These are phyloP conservation scores for Epizoanthus stellaris DNA, from an alignment of 92 coral and sea anemone species.

Conservation along the genomic window DNA sequence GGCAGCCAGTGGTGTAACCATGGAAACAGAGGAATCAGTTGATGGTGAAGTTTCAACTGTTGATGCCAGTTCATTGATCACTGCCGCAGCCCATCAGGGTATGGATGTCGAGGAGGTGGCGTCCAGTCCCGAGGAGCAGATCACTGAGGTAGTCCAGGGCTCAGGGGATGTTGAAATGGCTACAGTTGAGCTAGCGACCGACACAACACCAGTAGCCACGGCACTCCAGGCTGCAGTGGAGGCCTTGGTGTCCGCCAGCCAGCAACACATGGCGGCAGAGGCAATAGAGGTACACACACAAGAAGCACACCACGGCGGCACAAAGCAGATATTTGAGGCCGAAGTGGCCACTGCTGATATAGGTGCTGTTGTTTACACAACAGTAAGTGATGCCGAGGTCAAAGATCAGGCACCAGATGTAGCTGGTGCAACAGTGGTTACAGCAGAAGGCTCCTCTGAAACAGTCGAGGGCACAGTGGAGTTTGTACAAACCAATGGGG, in stretches of 20 bases:
- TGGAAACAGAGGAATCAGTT: slow-evolving; percentile 83
- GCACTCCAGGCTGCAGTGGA: slow-evolving; percentile 94
- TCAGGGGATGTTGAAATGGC: slow-evolving; percentile 92
- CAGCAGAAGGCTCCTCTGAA: slow-evolving; percentile 17
- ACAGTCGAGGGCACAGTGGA: slow-evolving; percentile 34
- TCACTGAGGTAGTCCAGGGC: slow-evolving; percentile 73
- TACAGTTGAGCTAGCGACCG: slow-evolving; percentile 84
- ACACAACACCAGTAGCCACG: slow-evolving; percentile 80
- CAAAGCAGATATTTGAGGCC: slow-evolving; percentile 77
- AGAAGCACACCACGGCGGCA: slow-evolving; percentile 60
- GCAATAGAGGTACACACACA: slow-evolving; percentile 72
- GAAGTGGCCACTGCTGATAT: slow-evolving; percentile 66
- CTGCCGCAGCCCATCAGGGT: slow-evolving; percentile 50
- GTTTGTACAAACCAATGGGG: slow-evolving; percentile 31
- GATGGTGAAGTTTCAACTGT: slow-evolving; percentile 77
- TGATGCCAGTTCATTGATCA: slow-evolving; percentile 78
- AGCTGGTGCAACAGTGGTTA: slow-evolving; percentile 5
- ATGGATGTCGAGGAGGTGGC: slow-evolving; percentile 36
- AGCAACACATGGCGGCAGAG: slow-evolving; percentile 83
- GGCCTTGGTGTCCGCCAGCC: slow-evolving; percentile 92
- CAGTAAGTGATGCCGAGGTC: slow-evolving; percentile 41
- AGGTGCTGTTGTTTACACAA: slow-evolving; percentile 36
- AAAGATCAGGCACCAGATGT: slow-evolving; percentile 37
- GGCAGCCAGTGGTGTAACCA: slow-evolving; percentile 92
- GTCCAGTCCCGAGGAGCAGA: slow-evolving; percentile 52